Evolutionary conservation across 1,140 invertebrate species (phyloP), one percentile per base, ranked within the genome.

Genomic region (Mya arenaria): DNA sequence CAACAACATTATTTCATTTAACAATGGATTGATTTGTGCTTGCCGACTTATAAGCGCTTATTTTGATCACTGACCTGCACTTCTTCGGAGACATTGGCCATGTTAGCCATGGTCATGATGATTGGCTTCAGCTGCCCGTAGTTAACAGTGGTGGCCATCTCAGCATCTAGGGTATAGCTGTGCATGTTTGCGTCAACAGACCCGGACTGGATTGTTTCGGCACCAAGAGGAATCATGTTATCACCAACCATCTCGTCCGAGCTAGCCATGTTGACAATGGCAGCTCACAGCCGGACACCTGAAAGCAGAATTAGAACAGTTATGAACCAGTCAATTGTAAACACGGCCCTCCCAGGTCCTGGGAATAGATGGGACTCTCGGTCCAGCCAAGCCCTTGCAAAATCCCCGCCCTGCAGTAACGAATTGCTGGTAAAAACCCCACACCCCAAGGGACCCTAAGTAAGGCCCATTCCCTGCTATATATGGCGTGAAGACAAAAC

Each of bases 61-160:
- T 48, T 13, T 48, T 13, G 44, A 23, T 56, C 4, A 23, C 28
- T n/a, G 17, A 72, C 73, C 37, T 41, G 60, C 15, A 75, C 73
- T 60, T 65, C 65, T n/a, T 80, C 62, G 13, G 75, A 60, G 4
- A 69, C 77, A 37, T 30, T 15, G 17, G 65, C 66, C 66, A 80
- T 80, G 28, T 80, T 80, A 0, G 77, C 52, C 63, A 68, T 68
- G n/a, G 65, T 68, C 77, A 71, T 71, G 19, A 71, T 30, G n/a
- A 71, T 71, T 25, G 77, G 77, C n/a, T 80, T 80, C 15, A 80
- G 65, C 23, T 80, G 63, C 19, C 41, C 77, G 5, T 68, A 56
- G 34, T 80, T 68, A 4, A 69, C 77, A 17, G 77, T 19, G 13
- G 77, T 39, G 4, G 25, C 63, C 4, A n/a, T 30, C 19, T 80